A percentile compares a stretch with the other conserved stretches of the same genome.
Evolutionary conservation across 2,888 invertebrate species (phyloP).

Genomic region (Marasmarcha lunaedactyla): DNA sequence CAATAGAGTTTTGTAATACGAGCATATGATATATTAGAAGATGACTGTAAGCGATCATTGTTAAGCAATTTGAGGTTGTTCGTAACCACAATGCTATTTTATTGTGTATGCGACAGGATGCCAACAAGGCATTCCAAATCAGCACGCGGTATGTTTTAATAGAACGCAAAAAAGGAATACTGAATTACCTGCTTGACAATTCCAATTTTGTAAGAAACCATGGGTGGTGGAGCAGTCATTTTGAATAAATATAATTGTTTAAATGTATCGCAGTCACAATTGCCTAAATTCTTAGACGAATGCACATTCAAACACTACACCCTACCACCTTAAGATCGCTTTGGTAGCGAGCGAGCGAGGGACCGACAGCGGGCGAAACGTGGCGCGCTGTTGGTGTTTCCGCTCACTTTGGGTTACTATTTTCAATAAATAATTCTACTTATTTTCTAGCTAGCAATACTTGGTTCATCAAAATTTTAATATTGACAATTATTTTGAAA

Average conservation of each 20-base stretch:
- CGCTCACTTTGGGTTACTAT: constrained; percentile 16
- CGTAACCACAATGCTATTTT: too few relatives aligned
- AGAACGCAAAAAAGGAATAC: constrained; percentile 21
- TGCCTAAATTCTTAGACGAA: constrained; percentile 39
- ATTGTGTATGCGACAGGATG: constrained; percentile 27
- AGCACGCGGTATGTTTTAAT: constrained; percentile 45
- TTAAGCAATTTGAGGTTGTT: too few relatives aligned
- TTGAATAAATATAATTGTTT: constrained; percentile 27
- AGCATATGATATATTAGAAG: too few relatives aligned
- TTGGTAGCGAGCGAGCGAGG: neutral
- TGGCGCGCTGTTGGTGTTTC: constrained; percentile 51
- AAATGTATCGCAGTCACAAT: constrained; percentile 29
- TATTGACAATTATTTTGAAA: too few relatives aligned
- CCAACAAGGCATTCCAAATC: constrained; percentile 54
- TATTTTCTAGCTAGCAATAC: too few relatives aligned
- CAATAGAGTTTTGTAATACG: too few relatives aligned
- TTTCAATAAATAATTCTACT: neutral
- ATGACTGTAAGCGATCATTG: too few relatives aligned
- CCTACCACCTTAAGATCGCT: constrained; percentile 10
- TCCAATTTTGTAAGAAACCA: constrained; percentile 49
- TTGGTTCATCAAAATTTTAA: too few relatives aligned
- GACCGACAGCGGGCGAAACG: constrained; percentile 50
- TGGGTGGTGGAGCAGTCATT: constrained; percentile 56
- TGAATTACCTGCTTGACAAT: constrained; percentile 62
- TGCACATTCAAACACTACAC: constrained; percentile 40